phyloP scores from a whole-genome alignment of 2,797 vertebrate species.

The Enteromius radiatus region DNA sequence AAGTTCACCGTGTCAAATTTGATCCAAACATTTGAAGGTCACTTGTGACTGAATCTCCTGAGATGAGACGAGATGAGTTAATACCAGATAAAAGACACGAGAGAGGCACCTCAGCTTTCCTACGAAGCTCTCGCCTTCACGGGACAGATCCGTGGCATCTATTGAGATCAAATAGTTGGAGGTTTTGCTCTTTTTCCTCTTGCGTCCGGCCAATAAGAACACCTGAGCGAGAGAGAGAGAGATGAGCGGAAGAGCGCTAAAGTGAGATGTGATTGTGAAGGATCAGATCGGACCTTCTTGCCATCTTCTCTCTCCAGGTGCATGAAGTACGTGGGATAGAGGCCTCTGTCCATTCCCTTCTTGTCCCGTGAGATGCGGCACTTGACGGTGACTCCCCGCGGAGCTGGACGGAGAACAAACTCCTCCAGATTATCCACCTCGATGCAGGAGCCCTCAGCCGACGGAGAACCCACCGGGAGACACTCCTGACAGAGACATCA shows the following conservation, averaged over 20 bases:
- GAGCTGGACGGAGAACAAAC: conserved; percentile 88
- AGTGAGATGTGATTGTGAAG: background rate
- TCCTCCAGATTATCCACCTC: conserved; percentile 89
- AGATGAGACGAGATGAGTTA: background rate
- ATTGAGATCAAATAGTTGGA: conserved; percentile 97
- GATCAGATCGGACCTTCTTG: conserved; percentile 80
- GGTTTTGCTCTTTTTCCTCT: conserved; percentile 98
- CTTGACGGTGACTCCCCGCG: conserved; percentile 86
- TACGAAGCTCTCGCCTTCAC: conserved; percentile 93
- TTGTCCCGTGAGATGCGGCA: conserved; percentile 94
- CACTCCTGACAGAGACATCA: conserved; percentile 73
- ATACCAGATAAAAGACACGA: background rate
- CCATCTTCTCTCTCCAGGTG: conserved; percentile 92
- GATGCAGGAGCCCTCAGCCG: conserved; percentile 75
- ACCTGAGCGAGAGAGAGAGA: conserved; percentile 71
- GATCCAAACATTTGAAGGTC: background rate
- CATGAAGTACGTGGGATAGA: conserved; percentile 98
- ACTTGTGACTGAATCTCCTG: background rate
- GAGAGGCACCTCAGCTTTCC: conserved; percentile 89
- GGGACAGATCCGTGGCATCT: conserved; percentile 92
- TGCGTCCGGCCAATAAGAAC: conserved; percentile 93
- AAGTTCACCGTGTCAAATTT: background rate
- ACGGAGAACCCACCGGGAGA: conserved; percentile 75
- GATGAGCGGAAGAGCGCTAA: background rate
- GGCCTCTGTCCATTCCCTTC: conserved; percentile 94